Conservation (phyloP, 2,888 invertebrate genomes). For the Torymus aiolomorphi region DNA sequence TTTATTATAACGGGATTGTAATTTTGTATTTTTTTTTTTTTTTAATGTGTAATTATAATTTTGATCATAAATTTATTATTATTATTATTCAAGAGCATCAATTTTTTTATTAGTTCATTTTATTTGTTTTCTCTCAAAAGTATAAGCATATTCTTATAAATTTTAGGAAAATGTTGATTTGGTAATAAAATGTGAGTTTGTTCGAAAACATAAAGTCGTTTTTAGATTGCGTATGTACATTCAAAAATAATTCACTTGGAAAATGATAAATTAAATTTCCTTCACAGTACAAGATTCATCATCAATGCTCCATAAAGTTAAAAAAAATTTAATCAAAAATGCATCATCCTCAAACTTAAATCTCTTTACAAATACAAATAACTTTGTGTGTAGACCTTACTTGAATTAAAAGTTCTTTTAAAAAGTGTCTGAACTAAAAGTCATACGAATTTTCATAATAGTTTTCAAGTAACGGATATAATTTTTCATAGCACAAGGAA, state of each 20-base stretch:
- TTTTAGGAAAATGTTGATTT: slow-evolving; percentile 22
- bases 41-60: background rate
- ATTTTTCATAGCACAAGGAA: slow-evolving; percentile 44
- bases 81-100: slow-evolving; percentile 44
- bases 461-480: slow-evolving; percentile 44
- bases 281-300: slow-evolving; percentile 43
- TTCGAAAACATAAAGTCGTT: slow-evolving; percentile 47
- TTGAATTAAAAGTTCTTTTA: slow-evolving; percentile 30
- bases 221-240: slow-evolving; percentile 53
- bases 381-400: slow-evolving; percentile 45
- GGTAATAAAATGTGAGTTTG: slow-evolving; percentile 51
- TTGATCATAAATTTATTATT: slow-evolving; percentile 6
- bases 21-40: background rate
- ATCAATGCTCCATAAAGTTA: slow-evolving; percentile 52
- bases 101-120: slow-evolving; percentile 16
- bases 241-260: slow-evolving; percentile 52
- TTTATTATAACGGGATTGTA: slow-evolving; percentile 21
- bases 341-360: slow-evolving; percentile 44
- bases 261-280: slow-evolving; percentile 51
- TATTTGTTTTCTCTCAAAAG: slow-evolving; percentile 12
- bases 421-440: slow-evolving; percentile 51
- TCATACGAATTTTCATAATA: slow-evolving; percentile 33
- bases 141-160: slow-evolving; percentile 34
- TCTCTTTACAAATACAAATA: slow-evolving; percentile 53
- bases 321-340: slow-evolving; percentile 52